Conservation (phyloP, 2,113 vertebrate genomes). For the Ornithorhynchus anatinus region DNA sequence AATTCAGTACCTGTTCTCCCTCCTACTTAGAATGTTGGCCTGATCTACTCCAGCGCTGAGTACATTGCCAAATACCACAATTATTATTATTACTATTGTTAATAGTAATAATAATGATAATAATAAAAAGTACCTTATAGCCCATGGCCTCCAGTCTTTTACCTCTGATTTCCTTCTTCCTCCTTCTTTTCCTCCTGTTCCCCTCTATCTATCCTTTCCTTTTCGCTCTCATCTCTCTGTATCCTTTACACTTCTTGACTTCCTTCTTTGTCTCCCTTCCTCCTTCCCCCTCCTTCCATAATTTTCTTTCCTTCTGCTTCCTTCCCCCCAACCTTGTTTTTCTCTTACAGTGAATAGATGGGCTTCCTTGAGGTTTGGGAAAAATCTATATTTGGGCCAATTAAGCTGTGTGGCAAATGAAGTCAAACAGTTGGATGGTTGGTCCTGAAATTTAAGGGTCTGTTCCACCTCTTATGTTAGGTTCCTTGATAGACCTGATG, state of each 20-base stretch:
- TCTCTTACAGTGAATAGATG: slow-evolving; percentile 39
- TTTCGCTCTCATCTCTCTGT: not conserved
- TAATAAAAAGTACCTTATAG: too few species aligned
- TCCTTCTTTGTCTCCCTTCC: too few species aligned
- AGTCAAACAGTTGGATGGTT: slow-evolving; percentile 52
- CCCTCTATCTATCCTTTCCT: not conserved
- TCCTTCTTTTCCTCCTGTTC: not conserved
- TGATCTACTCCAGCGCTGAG: too few species aligned
- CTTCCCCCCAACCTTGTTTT: not conserved
- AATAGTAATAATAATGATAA: too few species aligned
- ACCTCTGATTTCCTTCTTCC: not conserved
- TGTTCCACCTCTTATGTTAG: too few species aligned
- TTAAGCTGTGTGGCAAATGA: slow-evolving; percentile 44
- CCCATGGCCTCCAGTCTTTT: not conserved
- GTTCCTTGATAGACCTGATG: not conserved
- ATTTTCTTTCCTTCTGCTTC: fast-evolving
- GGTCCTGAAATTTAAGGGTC: slow-evolving; percentile 13
- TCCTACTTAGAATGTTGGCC: too few species aligned
- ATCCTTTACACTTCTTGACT: too few species aligned
- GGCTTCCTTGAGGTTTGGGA: slow-evolving; percentile 28
- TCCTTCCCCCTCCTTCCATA: not conserved
- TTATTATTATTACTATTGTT: too few species aligned
- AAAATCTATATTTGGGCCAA: slow-evolving; percentile 42
- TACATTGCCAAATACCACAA: too few species aligned
- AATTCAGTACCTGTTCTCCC: too few species aligned